Conservation (phyloP, 2,888 invertebrate species). For the Elysia crispata region DNA sequence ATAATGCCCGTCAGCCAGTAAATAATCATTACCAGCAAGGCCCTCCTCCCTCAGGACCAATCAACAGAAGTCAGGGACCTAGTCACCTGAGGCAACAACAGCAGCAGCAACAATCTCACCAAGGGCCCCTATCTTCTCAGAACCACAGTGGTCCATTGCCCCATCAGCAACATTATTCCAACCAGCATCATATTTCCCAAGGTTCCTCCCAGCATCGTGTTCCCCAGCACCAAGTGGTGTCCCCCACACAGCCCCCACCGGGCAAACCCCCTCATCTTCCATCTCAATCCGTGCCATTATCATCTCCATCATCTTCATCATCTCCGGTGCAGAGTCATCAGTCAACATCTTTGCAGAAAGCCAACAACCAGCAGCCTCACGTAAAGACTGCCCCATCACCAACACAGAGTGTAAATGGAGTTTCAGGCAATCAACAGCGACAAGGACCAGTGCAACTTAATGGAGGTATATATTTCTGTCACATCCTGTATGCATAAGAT, state of each 20-base stretch:
- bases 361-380: slow-evolving; percentile 20
- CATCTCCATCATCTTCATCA: slow-evolving; percentile 27
- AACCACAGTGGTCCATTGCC: slow-evolving; percentile 13
- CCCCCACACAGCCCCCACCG: slow-evolving; percentile 11
- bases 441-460: neutral
- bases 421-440: neutral
- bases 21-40: slow-evolving; percentile 40
- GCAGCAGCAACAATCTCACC: neutral
- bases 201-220: slow-evolving; percentile 10
- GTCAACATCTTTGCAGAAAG: slow-evolving; percentile 26
- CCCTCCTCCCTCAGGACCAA: slow-evolving; percentile 27
- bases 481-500: neutral
- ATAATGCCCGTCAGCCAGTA: slow-evolving; percentile 21
- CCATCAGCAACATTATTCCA: slow-evolving; percentile 18
- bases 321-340: slow-evolving; percentile 22
- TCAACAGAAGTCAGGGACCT: slow-evolving; percentile 28
- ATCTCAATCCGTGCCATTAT: slow-evolving; percentile 11
- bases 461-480: slow-evolving; percentile 19
- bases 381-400: neutral
- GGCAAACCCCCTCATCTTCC: slow-evolving; percentile 11
- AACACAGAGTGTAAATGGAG: slow-evolving; percentile 14
- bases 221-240: slow-evolving; percentile 23
- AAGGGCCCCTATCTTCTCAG: slow-evolving; percentile 4
- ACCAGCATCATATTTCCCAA: slow-evolving; percentile 26
- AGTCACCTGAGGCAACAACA: neutral